Base-by-base conservation (phyloP, 53 echinoderm and acorn worm species). In the Holothuria leucospilota region DNA sequence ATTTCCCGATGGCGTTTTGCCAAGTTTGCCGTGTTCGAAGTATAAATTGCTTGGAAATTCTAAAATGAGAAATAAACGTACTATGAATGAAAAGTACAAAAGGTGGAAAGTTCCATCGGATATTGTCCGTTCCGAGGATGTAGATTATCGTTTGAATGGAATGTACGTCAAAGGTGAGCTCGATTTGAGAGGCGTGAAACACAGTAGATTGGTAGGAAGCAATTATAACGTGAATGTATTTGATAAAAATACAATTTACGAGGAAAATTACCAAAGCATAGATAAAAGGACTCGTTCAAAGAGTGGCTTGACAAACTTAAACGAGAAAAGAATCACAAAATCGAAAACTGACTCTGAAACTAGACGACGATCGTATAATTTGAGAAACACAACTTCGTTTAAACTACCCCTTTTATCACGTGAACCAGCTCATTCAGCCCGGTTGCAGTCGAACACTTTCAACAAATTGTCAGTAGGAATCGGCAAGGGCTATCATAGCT, bases 161-260 rank as follows among this genome's bases (percentile, higher is more conserved):
- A 30, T 72, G 72, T 38, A 9, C 72, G 34, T 46, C 6, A 72
- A 39, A 21, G 72, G 72, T 39, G 49, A 72, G 3, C 72, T 72
- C 23, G 72, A 72, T 34, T 30, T 38, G 34, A 39, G 72, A 16
- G 72, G 72, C 23, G 14, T 72, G 18, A 72, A 72, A 16, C 72
- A 72, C 20, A 72, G 40, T 39, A 72, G 42, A 20, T 24, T 72
- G 13, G 72, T 72, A 38, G 72, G 72, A 15, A 72, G 72, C 46
- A 39, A 39, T 72, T 72, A 41, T 21, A 72, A 39, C 39, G 15
- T 72, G 72, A 72, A 39, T 23, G 49, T 41, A 20, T 72, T 72
- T 46, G 72, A 72, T 46, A 72, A 72, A 21, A 46, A 72, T 46
- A 72, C 72, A 38, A 72, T 72, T 38, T 72, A 72, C 21, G 72